A percentile compares a stretch with the other conserved stretches of the same genome.
Evolutionary conservation across 2,888 invertebrate genomes (phyloP).

Genomic region (Drosophila anomelani): DNA sequence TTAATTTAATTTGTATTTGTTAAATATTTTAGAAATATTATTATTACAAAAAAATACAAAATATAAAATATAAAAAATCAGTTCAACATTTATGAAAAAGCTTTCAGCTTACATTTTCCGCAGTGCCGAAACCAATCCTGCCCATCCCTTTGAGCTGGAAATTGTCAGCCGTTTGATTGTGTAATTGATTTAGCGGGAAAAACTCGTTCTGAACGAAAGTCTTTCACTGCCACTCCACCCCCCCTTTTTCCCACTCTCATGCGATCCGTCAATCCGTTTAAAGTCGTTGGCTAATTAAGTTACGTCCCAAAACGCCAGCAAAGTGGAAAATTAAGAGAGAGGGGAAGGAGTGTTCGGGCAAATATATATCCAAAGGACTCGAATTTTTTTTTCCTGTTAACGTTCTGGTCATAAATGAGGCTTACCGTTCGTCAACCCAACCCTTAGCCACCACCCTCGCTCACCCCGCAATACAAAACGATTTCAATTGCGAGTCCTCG

Average conservation of each 20-base stretch:
- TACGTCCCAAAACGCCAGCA: constrained; percentile 43
- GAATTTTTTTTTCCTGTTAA: constrained; percentile 28
- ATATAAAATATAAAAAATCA: too few species aligned
- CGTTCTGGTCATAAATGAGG: constrained; percentile 37
- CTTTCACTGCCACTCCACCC: not conserved
- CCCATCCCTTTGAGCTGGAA: constrained; percentile 34
- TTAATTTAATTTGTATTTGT: too few species aligned
- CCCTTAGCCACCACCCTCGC: constrained; percentile 1
- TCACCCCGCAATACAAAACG: constrained; percentile 10
- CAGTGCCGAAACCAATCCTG: not conserved
- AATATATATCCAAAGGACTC: constrained; percentile 2
- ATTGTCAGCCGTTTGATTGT: constrained; percentile 72
- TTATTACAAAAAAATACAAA: too few species aligned
- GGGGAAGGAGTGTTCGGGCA: not conserved
- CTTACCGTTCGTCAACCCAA: constrained; percentile 13
- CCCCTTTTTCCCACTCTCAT: not conserved
- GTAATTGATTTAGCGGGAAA: constrained; percentile 73
- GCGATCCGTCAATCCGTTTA: constrained; percentile 58
- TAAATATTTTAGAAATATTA: too few species aligned
- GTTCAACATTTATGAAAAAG: too few species aligned
- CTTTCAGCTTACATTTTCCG: not conserved
- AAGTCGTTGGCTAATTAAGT: constrained; percentile 73
- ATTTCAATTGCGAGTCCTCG: constrained; percentile 39
- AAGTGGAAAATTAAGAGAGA: constrained; percentile 33
- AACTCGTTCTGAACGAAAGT: constrained; percentile 13